A percentile compares a stretch with the other conserved stretches of the same genome.
These are phyloP conservation scores for Rhopalosiphum maidis DNA, from an alignment of 1,140 invertebrate species.

Conservation along the genomic window DNA sequence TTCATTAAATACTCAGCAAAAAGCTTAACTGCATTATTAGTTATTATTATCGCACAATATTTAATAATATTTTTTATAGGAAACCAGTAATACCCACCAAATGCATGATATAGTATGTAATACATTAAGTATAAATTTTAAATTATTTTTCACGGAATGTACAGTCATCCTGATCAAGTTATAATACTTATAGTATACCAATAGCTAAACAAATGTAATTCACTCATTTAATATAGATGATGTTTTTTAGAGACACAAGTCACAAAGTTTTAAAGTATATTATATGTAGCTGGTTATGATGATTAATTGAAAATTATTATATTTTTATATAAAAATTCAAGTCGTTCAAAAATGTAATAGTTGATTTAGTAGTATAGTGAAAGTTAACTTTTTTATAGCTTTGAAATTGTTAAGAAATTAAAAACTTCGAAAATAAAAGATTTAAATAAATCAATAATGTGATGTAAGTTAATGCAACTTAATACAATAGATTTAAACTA, in stretches of 20 bases:
- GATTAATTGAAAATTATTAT: not conserved
- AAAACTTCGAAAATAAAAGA: too few species aligned
- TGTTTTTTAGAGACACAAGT: not conserved
- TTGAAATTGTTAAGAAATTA: not conserved
- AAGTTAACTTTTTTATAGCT: not conserved
- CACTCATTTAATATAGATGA: too few species aligned
- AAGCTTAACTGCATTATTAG: not conserved
- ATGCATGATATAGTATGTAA: too few species aligned
- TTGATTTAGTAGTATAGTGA: not conserved
- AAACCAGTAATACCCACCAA: not conserved
- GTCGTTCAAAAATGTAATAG: not conserved
- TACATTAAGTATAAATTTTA: too few species aligned
- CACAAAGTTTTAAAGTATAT: not conserved
- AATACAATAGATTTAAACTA: not conserved
- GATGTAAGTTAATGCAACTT: not conserved
- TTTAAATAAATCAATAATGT: not conserved
- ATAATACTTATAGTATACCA: not conserved
- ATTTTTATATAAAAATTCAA: not conserved
- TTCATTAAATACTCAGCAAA: not conserved
- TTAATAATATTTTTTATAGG: not conserved
- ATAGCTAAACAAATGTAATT: not conserved
- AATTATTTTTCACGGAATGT: not conserved
- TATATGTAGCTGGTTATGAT: not conserved
- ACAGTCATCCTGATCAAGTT: not conserved
- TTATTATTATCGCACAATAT: not conserved